Evolutionary conservation across 2,888 invertebrate species (phyloP), one percentile per base, ranked within the genome.

Genomic region (Anodontia alba): DNA sequence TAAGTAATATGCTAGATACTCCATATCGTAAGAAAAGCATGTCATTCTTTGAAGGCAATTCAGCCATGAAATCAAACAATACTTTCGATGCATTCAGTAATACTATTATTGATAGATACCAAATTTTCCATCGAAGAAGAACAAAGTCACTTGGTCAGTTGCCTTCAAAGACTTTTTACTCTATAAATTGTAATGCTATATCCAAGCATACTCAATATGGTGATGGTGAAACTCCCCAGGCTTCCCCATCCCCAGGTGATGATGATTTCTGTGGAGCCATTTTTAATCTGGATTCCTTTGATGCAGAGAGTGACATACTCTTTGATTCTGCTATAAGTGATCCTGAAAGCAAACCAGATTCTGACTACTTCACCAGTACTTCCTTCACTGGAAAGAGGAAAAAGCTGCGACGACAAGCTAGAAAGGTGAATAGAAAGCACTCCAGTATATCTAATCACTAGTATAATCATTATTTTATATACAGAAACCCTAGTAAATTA

Each of bases 11-110:
- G 83, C 70, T 85, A 71, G 69, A 69, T 69, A 69, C 2, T 42
- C 83, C 81, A 26, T 83, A 83, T 57, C 83, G 86, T 76, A 86
- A 86, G 66, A 83, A 81, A 78, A 86, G 86, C 71, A 81, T 86
- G 83, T 86, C 86, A 26, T 77, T 86, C 51, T 77, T 80, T 76
- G 86, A 86, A 67, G 86, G 83, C 31, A 67, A 83, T 62, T 79
- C 81, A 29, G 83, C 86, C n/a, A 51, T 78, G 38, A 57, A 72
- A 69, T 83, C 86, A 67, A 80, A 75, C 67, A 83, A 83, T 73
- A 83, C 86, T 20, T 86, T 80, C 70, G 75, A 78, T 80, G 83
- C 77, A 57, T 80, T 86, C 78, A 83, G 80, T 71, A 86, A 83
- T 70, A 76, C 76, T n/a, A 77, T 81, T 49, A 29, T 86, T 43